A percentile compares a stretch with the other conserved stretches of the same genome.
Evolutionary conservation across 2,797 vertebrate genomes (phyloP).

Genomic region (Leptatherina wallacei): DNA sequence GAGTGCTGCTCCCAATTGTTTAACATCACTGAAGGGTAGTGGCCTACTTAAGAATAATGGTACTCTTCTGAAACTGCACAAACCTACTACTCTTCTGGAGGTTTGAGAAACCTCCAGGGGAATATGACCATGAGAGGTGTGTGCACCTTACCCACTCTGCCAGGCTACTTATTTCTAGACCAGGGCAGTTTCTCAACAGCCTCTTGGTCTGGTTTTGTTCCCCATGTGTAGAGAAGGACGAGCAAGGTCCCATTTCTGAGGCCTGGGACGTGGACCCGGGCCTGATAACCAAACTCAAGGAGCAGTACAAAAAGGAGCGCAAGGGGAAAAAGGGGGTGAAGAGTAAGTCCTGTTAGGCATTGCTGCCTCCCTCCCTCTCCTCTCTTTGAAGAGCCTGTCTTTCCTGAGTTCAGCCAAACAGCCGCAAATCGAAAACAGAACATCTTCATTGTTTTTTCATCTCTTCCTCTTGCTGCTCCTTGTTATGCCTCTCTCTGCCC

Average conservation of each 20-base stretch:
- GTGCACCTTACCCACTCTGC: slow-evolving; percentile 20
- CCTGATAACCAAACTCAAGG: slow-evolving; percentile 99
- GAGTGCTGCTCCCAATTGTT: slow-evolving; percentile 19
- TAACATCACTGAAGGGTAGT: neutral
- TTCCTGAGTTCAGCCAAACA: slow-evolving; percentile 66
- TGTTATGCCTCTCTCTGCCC: slow-evolving; percentile 82
- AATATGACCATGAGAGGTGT: slow-evolving; percentile 23
- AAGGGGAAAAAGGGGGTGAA: slow-evolving; percentile 99
- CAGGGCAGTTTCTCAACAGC: slow-evolving; percentile 73
- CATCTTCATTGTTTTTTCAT: slow-evolving; percentile 62
- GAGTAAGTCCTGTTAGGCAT: slow-evolving; percentile 94
- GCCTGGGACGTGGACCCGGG: slow-evolving; percentile 99
- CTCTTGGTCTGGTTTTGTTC: slow-evolving; percentile 90
- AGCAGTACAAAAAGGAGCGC: slow-evolving; percentile 99
- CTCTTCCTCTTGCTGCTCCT: slow-evolving; percentile 82
- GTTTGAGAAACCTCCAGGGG: slow-evolving; percentile 36
- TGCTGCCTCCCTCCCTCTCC: slow-evolving; percentile 81
- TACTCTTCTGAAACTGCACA: slow-evolving; percentile 4
- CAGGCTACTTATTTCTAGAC: slow-evolving; percentile 35
- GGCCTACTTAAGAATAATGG: slow-evolving; percentile 6
- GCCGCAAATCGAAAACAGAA: slow-evolving; percentile 55
- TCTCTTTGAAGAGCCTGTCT: slow-evolving; percentile 71
- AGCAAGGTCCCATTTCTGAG: slow-evolving; percentile 95
- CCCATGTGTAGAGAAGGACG: slow-evolving; percentile 98
- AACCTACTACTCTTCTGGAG: slow-evolving; percentile 31